phyloP scores from a whole-genome alignment of 2,113 vertebrate genomes.

The Chlorodrepanis virens region DNA sequence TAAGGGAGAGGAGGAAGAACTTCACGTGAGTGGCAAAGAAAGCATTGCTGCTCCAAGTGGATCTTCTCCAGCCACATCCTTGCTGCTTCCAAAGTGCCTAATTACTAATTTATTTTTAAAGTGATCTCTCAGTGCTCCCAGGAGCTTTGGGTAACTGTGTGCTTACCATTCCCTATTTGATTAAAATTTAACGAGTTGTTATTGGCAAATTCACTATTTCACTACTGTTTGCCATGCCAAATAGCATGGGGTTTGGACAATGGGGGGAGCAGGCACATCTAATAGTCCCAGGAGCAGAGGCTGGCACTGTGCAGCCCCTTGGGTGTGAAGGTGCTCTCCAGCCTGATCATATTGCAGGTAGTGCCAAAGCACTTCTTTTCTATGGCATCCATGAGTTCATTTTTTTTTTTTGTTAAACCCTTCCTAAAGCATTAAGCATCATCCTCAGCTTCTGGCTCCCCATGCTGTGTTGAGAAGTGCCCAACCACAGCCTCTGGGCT shows the following conservation, averaged over 20 bases:
- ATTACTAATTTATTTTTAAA: slow-evolving; percentile 71
- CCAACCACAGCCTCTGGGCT: background rate
- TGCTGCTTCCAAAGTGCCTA: slow-evolving; percentile 16
- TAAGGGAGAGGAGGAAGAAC: background rate
- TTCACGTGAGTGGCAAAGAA: background rate
- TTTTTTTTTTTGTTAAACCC: background rate
- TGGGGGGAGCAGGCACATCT: background rate
- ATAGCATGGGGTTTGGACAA: background rate
- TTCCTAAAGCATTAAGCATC: background rate
- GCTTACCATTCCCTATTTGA: slow-evolving; percentile 58
- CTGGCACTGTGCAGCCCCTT: background rate
- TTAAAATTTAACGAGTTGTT: slow-evolving; percentile 74
- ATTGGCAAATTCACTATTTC: slow-evolving; percentile 64
- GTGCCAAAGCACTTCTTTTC: background rate
- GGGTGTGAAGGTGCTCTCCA: background rate
- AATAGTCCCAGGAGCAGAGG: background rate
- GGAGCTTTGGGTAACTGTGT: slow-evolving; percentile 38
- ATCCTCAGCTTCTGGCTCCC: background rate
- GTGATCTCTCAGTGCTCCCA: slow-evolving; percentile 51
- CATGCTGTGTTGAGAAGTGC: background rate
- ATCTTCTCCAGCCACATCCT: slow-evolving; percentile 19
- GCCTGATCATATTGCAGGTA: background rate
- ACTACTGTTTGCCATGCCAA: background rate
- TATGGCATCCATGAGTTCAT: background rate
- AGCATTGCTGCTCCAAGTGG: background rate